Evolutionary conservation across 2,888 invertebrate genomes (phyloP).

Genomic region (Craniophora ligustri): DNA sequence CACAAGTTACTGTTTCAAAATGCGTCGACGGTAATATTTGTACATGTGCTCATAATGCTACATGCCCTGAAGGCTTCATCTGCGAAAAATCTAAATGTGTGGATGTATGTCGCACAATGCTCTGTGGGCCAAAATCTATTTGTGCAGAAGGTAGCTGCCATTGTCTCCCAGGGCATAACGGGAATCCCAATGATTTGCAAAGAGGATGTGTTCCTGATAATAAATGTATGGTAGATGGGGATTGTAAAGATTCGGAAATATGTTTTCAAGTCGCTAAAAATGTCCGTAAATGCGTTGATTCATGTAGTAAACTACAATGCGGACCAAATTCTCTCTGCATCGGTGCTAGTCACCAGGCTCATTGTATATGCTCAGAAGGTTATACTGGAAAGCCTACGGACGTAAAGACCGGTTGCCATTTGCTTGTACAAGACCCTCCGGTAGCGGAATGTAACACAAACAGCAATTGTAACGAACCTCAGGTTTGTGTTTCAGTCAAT

Average conservation of each 20-base stretch:
- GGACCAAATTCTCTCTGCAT: conserved; percentile 97
- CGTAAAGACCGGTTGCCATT: conserved; percentile 93
- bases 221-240: conserved; percentile 94
- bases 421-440: conserved; percentile 88
- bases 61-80: conserved; percentile 93
- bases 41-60: conserved; percentile 91
- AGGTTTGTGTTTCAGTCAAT: conserved; percentile 91
- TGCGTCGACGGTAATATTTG: conserved; percentile 92
- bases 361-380: conserved; percentile 95
- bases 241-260: conserved; percentile 95
- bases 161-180: conserved; percentile 93
- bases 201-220: conserved; percentile 92
- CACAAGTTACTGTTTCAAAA: conserved; percentile 90
- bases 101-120: conserved; percentile 92
- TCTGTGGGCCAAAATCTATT: conserved; percentile 94
- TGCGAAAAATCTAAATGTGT: conserved; percentile 93
- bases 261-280: conserved; percentile 95
- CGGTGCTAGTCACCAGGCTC: conserved; percentile 94
- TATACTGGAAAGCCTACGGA: conserved; percentile 95
- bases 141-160: conserved; percentile 94
- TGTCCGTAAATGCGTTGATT: conserved; percentile 94
- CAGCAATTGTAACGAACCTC: conserved; percentile 91
- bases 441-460: conserved; percentile 91
- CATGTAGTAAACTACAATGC: conserved; percentile 95
- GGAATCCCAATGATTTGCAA: conserved; percentile 91